A percentile compares a stretch with the other conserved stretches of the same genome.
These are phyloP conservation scores for Euplagia quadripunctaria DNA, from an alignment of 2,888 invertebrate species.

Conservation along the genomic window DNA sequence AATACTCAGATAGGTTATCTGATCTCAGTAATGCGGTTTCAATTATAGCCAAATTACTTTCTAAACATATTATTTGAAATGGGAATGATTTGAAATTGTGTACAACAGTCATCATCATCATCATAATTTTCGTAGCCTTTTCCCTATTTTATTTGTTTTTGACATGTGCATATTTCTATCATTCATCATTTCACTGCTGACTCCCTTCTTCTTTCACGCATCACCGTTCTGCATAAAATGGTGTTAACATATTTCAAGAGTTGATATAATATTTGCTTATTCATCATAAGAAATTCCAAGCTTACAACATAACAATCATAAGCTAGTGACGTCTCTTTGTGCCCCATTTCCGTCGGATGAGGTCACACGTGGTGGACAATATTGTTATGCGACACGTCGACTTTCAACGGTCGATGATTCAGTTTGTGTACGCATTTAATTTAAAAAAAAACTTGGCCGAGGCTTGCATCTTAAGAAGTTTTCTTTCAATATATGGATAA, in stretches of 20 bases:
- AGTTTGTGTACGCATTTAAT: slow-evolving; percentile 32
- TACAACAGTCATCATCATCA: neutral
- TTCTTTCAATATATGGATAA: slow-evolving; percentile 22
- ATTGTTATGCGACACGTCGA: slow-evolving; percentile 48
- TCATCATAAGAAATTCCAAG: neutral
- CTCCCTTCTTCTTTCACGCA: too few relatives aligned
- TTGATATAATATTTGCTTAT: neutral
- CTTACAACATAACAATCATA: slow-evolving; percentile 24
- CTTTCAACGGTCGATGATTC: slow-evolving; percentile 31
- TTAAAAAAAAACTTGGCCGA: slow-evolving; percentile 28
- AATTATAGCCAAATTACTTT: neutral
- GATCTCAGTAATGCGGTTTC: neutral
- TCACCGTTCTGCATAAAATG: neutral
- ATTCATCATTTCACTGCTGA: too few relatives aligned
- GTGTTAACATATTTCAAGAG: neutral
- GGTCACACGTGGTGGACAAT: slow-evolving; percentile 42
- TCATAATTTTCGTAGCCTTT: neutral
- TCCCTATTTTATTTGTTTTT: neutral
- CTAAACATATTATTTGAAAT: neutral
- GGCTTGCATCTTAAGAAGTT: slow-evolving; percentile 26
- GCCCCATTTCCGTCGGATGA: slow-evolving; percentile 56
- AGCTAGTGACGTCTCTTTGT: slow-evolving; percentile 23
- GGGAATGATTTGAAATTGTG: neutral
- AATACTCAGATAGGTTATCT: neutral
- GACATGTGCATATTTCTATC: neutral